A percentile compares a stretch with the other conserved stretches of the same genome.
Evolutionary conservation across 2,888 invertebrate species (phyloP).

Genomic region (Choristoneura rosaceana): DNA sequence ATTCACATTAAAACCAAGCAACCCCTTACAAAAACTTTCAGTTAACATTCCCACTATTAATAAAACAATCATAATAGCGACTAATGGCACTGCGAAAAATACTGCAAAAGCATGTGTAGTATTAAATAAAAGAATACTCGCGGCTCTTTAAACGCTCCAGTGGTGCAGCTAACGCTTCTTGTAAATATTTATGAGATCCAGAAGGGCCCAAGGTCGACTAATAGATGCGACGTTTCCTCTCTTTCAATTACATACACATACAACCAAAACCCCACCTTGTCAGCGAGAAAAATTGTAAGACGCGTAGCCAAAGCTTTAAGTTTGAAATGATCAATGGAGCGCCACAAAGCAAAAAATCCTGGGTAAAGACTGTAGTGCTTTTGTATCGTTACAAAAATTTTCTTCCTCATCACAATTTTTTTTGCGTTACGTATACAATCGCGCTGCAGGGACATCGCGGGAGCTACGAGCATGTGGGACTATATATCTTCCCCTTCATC

Average conservation of each 20-base stretch:
- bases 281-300: too few species aligned
- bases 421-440: too few species aligned
- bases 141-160: constrained; percentile 35
- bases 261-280: too few species aligned
- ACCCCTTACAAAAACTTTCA: not conserved
- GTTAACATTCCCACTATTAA: constrained; percentile 6
- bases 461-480: too few species aligned
- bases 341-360: too few species aligned
- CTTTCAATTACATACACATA: not conserved
- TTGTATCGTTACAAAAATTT: too few species aligned
- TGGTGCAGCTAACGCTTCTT: constrained; percentile 24
- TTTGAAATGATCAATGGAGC: too few species aligned
- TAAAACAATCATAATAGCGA: not conserved
- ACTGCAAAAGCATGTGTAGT: constrained; percentile 15
- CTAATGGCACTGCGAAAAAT: not conserved
- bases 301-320: too few species aligned
- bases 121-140: constrained; percentile 7
- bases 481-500: too few species aligned
- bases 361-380: too few species aligned
- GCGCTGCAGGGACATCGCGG: too few species aligned
- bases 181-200: constrained; percentile 28
- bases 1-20: not conserved
- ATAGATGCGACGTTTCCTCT: constrained; percentile 21
- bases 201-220: constrained; percentile 5
- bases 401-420: too few species aligned